Conservation (phyloP, 2,797 vertebrate species). For the Hozukius guyotensis region DNA sequence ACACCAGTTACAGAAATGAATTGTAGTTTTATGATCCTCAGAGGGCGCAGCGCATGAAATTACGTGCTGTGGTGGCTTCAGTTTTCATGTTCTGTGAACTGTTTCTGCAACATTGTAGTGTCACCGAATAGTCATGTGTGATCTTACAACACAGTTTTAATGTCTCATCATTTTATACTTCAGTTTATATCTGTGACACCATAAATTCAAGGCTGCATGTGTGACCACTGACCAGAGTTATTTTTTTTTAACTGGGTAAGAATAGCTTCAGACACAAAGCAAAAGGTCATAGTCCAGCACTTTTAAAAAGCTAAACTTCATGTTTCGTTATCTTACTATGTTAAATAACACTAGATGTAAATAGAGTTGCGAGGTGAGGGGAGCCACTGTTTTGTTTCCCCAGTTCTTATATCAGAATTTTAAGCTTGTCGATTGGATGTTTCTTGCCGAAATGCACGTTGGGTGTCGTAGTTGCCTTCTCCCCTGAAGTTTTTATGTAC, state of each 20-base stretch:
- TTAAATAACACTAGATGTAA: not conserved
- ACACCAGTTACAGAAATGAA: not conserved
- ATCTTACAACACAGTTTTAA: too few species aligned
- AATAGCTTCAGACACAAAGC: too few species aligned
- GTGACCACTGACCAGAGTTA: too few species aligned
- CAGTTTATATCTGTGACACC: not conserved
- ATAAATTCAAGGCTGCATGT: not conserved
- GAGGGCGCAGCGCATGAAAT: not conserved
- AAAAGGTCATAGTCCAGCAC: too few species aligned
- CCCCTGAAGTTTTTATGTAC: not conserved
- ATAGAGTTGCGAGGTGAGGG: not conserved
- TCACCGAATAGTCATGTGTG: not conserved
- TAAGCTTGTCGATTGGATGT: not conserved
- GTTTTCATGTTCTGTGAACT: not conserved
- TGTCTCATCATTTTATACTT: too few species aligned
- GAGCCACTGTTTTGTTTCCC: not conserved
- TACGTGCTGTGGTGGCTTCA: not conserved
- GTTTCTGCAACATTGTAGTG: not conserved
- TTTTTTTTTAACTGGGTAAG: too few species aligned
- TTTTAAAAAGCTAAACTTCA: too few species aligned
- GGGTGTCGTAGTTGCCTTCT: not conserved
- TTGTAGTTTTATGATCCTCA: conserved; percentile 12
- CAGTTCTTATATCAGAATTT: not conserved
- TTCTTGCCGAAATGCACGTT: not conserved
- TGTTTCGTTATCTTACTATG: not conserved